A percentile compares a stretch with the other conserved stretches of the same genome.
These are phyloP conservation scores for Himalopsyche phryganea DNA, from an alignment of 1,140 invertebrate species.

Conservation along the genomic window DNA sequence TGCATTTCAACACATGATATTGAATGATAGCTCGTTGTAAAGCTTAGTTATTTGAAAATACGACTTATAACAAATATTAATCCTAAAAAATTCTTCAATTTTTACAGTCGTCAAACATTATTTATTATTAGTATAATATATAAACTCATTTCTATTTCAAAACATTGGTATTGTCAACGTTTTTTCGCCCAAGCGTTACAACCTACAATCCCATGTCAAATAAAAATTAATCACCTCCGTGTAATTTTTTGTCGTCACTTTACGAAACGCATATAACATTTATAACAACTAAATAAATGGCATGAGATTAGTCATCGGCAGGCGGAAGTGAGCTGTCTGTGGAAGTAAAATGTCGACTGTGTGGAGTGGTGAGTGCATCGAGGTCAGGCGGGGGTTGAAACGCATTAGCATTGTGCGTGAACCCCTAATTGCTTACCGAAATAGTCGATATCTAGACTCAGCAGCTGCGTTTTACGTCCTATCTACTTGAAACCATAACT, in stretches of 20 bases:
- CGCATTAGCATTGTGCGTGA: slow-evolving; percentile 31
- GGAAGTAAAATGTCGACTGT: neutral
- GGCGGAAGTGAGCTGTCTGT: slow-evolving; percentile 17
- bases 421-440: slow-evolving; percentile 35
- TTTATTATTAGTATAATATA: too few species aligned
- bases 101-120: too few species aligned
- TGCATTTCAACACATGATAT: too few species aligned
- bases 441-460: slow-evolving; percentile 32
- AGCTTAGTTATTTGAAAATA: too few species aligned
- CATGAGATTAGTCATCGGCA: slow-evolving; percentile 29
- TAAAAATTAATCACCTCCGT: slow-evolving; percentile 7
- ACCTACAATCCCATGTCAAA: too few species aligned
- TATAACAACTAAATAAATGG: slow-evolving; percentile 20
- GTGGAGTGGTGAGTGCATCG: neutral
- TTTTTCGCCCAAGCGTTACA: too few species aligned
- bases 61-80: too few species aligned
- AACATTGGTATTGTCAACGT: too few species aligned
- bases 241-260: slow-evolving; percentile 15
- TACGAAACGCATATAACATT: slow-evolving; percentile 9
- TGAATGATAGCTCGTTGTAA: too few species aligned
- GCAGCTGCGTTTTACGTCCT: slow-evolving; percentile 28
- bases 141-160: too few species aligned
- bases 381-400: neutral
- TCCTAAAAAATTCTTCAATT: too few species aligned
- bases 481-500: too few species aligned